Evolutionary conservation across 2,888 invertebrate species (phyloP), one percentile per base, ranked within the genome.

Genomic region (Deilephila porcellus): DNA sequence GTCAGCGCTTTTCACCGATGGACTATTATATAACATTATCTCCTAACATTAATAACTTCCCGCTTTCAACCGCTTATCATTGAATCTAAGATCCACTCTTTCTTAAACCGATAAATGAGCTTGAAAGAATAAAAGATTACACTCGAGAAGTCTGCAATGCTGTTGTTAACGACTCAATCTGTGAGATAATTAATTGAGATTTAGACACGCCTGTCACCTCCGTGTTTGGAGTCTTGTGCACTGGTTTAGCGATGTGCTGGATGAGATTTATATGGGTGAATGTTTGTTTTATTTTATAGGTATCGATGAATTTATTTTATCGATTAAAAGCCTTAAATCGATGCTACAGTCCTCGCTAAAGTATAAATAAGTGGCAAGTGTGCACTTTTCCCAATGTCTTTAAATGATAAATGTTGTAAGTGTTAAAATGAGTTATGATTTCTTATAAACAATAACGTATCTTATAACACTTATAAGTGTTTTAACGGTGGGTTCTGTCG

Each of bases 181-280:
- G 17, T 20, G n/a, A 37, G 64, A 45, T 64, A 45, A 64, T 45
- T 45, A 45, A 64, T 45, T 64, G 64, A 64, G 64, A 45, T 64
- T n/a, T 64, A 45, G 8, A 20, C 62, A 62, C 17, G 60, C 60
- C 25, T 29, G 14, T 60, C 29, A 60, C 29, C 25, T 37, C 20
- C 64, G 45, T 14, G 8, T 64, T 37, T 37, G 37, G 45, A 45
- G 45, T n/a, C 37, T 37, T 20, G 37, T 64, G 20, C 20, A 45
- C 45, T 34, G 3, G 11, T 29, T 0, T 7, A 56, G 6, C 56
- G n/a, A n/a, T n/a, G 56, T 6, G 56, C 53, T 53, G 19, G 53
- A 19, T 53, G 5, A 19, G 19, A 29, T 14, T 60, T 14, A 4
- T 11, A 60, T 8, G 11, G 20, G 20, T 17, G 59, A 59, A 59